Evolutionary conservation across 2,113 vertebrate genomes (phyloP).

Genomic region (Alligator mississippiensis): DNA sequence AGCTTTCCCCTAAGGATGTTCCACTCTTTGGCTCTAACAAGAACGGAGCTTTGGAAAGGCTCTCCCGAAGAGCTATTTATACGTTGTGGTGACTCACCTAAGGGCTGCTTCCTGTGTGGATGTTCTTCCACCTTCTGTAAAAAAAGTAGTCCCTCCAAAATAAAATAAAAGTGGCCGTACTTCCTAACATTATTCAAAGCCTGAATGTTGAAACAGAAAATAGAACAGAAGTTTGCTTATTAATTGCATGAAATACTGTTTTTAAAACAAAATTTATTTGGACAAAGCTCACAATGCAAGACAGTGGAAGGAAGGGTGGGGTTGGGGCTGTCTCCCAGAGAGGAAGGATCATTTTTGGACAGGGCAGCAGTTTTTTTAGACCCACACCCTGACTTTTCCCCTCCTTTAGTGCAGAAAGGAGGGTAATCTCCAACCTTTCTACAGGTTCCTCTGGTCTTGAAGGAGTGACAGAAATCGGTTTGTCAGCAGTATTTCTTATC

Average conservation of each 20-base stretch:
- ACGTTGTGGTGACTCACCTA: background rate
- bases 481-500: rapidly evolving
- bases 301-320: background rate
- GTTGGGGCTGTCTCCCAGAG: rapidly evolving
- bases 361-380: background rate
- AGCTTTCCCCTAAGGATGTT: background rate
- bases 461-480: background rate
- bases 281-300: rapidly evolving
- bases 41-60: background rate
- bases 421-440: background rate
- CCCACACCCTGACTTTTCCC: rapidly evolving
- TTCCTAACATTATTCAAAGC: background rate
- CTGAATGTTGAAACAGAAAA: background rate
- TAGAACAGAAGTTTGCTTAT: rapidly evolving
- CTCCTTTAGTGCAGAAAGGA: too few species aligned
- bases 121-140: background rate
- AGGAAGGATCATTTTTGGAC: rapidly evolving
- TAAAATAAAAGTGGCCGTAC: background rate
- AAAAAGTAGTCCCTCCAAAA: background rate
- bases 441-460: rapidly evolving
- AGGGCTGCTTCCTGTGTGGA: background rate
- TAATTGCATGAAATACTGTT: rapidly evolving
- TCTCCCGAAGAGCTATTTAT: background rate
- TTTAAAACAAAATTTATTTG: rapidly evolving
- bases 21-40: background rate